Base-by-base conservation (phyloP, 2,888 invertebrate species). In the Pantelozetes paolii region DNA sequence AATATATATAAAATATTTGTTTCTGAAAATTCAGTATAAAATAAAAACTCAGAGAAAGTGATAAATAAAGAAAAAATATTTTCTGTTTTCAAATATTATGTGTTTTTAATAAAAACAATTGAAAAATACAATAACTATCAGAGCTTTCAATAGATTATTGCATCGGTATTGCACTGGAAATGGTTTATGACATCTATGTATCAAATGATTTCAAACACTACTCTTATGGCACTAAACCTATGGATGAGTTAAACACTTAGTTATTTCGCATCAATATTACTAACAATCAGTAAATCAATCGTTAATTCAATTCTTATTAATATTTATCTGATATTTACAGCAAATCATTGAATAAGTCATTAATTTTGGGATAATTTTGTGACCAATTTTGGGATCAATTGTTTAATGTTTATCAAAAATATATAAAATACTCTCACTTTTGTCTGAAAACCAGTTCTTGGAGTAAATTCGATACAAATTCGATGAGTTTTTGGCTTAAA, bases 341-440 rank as follows among this genome's bases (percentile, higher is more conserved):
- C 42, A 26, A 26, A 62, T 23, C 2, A 54, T 20, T 8, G 23
- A 26, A 54, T 54, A 28, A 54, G 6, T 15, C 9, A 50, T 50
- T n/a, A 5, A n/a, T n/a, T 18, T n/a, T 50, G 18, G 18, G 3
- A 36, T 36, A 36, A 36, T 36, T 26, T 26, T 59, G 59, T 32
- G 8, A n/a, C 28, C 30, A 59, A n/a, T 62, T 62, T 67, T 69
- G 40, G 42, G 45, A 69, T 45, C 45, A 11, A 45, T 45, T 69
- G n/a, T 20, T 67, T 67, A 67, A 23, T 13, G 32, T 62, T 62
- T 64, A 69, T 69, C 69, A 69, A 69, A 69, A 69, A 69, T 69
- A 69, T 69, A 69, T 69, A 69, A 69, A 69, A 69, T 69, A 69
- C 26, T 69, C 42, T 69, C 69, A 69, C 69, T 69, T 69, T 69